These are phyloP conservation scores for Allolobophora icterica DNA, from an alignment of 2,888 invertebrate species.

Conservation along the genomic window DNA sequence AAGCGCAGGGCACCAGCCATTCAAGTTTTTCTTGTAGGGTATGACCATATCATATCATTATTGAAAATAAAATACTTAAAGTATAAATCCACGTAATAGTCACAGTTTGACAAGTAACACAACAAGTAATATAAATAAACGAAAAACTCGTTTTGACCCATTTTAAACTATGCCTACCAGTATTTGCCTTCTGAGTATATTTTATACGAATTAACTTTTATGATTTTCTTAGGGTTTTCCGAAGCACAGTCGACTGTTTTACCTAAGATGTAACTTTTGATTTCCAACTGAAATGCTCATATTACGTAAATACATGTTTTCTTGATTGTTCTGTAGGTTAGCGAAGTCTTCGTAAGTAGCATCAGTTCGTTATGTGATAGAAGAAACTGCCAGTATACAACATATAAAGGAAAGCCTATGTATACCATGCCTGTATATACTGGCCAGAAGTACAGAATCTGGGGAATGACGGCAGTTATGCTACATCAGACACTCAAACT, in stretches of 20 bases:
- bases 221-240: no score
- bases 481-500: constrained; percentile 57
- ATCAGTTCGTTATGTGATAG: constrained; percentile 40
- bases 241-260: background rate
- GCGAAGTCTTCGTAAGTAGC: constrained; percentile 39
- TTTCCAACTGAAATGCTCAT: background rate
- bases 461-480: constrained; percentile 65
- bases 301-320: background rate
- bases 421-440: constrained; percentile 43
- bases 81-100: no score
- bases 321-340: constrained; percentile 41
- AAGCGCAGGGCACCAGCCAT: no score
- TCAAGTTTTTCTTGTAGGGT: no score
- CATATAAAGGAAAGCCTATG: constrained; percentile 13
- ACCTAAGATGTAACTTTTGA: background rate
- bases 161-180: no score
- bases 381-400: constrained; percentile 38
- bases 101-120: no score
- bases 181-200: no score
- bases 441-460: constrained; percentile 51
- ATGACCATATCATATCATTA: no score
- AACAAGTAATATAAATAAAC: no score
- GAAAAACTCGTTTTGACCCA: no score
- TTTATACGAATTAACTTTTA: no score
- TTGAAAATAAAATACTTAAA: no score